Conservation (phyloP, 2,797 vertebrate genomes). For the Sebastolobus alascanus region DNA sequence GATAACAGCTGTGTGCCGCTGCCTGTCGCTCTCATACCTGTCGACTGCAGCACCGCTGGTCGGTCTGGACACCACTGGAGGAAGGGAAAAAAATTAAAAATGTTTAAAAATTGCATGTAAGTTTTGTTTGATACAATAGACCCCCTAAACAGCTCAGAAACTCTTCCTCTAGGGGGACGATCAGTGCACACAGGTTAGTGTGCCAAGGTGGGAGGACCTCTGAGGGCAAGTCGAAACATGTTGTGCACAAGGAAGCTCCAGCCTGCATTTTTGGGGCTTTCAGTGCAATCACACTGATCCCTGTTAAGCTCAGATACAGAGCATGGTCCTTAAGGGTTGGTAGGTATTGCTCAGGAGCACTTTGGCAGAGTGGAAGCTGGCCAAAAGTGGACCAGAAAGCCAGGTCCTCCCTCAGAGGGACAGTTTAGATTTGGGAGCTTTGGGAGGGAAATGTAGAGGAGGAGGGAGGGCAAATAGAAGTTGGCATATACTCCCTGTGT, state of each 20-base stretch:
- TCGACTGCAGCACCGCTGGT: slow-evolving; percentile 82
- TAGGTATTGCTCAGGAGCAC: slow-evolving; percentile 42
- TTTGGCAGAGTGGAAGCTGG: not conserved
- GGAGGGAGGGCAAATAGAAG: slow-evolving; percentile 29
- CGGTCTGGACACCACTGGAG: slow-evolving; percentile 75
- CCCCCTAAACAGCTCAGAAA: not conserved
- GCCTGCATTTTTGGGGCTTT: slow-evolving; percentile 12
- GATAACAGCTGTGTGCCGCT: slow-evolving; percentile 80
- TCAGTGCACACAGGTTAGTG: slow-evolving; percentile 18
- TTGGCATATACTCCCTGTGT: slow-evolving; percentile 36
- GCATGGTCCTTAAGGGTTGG: not conserved
- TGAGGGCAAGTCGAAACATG: slow-evolving; percentile 78
- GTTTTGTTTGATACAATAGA: not conserved
- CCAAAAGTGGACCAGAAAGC: not conserved
- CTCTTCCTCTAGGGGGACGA: slow-evolving; percentile 1
- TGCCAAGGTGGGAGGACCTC: slow-evolving; percentile 64
- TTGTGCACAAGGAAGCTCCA: slow-evolving; percentile 28
- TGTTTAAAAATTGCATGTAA: not conserved
- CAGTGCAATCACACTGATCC: slow-evolving; percentile 14
- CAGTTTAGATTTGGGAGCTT: slow-evolving; percentile 17
- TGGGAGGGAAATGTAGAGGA: slow-evolving; percentile 16
- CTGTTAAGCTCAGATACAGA: slow-evolving; percentile 5
- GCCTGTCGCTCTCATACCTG: slow-evolving; percentile 77
- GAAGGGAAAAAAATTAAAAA: slow-evolving; percentile 7
- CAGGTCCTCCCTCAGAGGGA: not conserved